phyloP scores from a whole-genome alignment of 2,113 vertebrate genomes.

The Gallinago media region DNA sequence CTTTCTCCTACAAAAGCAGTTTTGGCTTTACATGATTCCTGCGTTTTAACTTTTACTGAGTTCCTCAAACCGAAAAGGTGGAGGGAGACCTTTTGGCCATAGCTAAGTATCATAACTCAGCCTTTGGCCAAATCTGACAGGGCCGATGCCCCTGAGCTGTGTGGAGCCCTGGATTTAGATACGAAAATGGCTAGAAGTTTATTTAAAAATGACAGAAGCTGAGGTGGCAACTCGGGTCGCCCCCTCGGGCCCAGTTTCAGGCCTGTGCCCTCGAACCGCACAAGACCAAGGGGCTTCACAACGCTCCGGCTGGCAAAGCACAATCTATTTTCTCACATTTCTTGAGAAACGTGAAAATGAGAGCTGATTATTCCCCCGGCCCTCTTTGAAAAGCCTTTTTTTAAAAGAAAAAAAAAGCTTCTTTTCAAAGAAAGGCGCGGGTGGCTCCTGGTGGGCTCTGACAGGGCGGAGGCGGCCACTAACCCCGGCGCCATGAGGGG shows the following conservation, averaged over 20 bases:
- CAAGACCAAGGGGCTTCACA: rapidly evolving
- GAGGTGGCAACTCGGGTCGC: not conserved
- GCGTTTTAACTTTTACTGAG: not conserved
- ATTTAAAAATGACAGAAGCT: not conserved
- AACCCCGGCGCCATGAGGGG: not conserved
- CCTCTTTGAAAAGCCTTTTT: not conserved
- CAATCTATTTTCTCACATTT: rapidly evolving
- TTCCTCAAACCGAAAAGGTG: not conserved
- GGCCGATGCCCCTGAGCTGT: not conserved
- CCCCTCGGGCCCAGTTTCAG: not conserved
- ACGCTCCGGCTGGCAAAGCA: rapidly evolving
- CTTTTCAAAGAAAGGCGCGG: not conserved
- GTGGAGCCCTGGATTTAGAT: not conserved
- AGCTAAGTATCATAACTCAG: not conserved
- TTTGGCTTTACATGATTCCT: not conserved
- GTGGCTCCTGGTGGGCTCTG: not conserved
- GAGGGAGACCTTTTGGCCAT: not conserved
- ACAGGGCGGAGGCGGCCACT: not conserved
- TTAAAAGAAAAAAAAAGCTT: no score
- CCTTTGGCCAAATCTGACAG: not conserved
- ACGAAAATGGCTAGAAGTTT: not conserved
- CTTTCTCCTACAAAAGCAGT: slow-evolving; percentile 4
- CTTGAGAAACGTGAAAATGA: not conserved
- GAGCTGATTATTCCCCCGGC: rapidly evolving
- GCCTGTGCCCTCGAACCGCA: rapidly evolving